Evolutionary conservation across 2,888 invertebrate species (phyloP), one percentile per base, ranked within the genome.

Genomic region (Dasysyrphus albostriatus): DNA sequence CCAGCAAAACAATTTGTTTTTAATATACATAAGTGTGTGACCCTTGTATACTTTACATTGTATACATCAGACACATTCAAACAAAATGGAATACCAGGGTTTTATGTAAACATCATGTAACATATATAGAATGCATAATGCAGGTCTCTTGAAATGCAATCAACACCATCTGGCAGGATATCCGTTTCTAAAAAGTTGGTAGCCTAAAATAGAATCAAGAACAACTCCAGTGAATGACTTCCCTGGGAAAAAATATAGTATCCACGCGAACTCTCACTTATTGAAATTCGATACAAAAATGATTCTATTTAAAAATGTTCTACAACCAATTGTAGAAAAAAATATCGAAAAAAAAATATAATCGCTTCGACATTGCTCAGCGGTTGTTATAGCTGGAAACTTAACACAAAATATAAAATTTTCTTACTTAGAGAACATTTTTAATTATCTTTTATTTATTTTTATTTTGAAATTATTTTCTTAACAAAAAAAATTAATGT

Each of bases 101-200:
- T 44, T n/a, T 42, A 42, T 29, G 29, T 63, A 59, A 59, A 59
- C 63, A 42, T 44, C 5, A 44, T 54, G 5, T 44, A 44, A 9
- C n/a, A n/a, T 32, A 32, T 32, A 29, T 16, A 72, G 19, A 56
- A 56, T 51, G 39, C 24, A 59, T 32, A 58, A 61, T 9, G 42
- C 24, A 61, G 3, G 12, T 39, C 39, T 39, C 61, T 42, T 42
- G 8, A 61, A 61, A 61, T 42, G 16, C 61, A 61, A 61, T 61
- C 24, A 61, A 49, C 47, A 65, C 83, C 83, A 83, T 78, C 78
- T 83, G 73, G 44, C 73, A 78, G 83, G 83, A 83, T 83, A 73
- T 83, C 67, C 73, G 78, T 54, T 74, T 54, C 32, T 16, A 10
- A 32, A 65, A 9, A 63, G 3, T 37, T 10, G 14, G 0, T 14